Base-by-base conservation (phyloP, 2,113 vertebrate genomes). In the Protobothrops flavoviridis region DNA sequence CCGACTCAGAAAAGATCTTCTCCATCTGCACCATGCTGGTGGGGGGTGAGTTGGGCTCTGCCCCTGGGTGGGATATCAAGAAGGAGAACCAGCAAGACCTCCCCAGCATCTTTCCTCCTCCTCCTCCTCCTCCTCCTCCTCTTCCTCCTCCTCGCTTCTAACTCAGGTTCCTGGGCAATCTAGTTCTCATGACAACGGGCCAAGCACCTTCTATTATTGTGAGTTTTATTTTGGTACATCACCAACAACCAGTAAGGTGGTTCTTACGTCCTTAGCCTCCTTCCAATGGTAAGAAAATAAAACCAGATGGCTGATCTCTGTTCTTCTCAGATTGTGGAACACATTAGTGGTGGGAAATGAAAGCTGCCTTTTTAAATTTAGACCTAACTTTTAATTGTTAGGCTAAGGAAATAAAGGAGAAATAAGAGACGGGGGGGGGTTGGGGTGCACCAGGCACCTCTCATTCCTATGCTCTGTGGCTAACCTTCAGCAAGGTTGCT, bases 21-120 rank as follows among this genome's bases (percentile, higher is more conserved):
- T 98, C 97, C 94, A 97, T 98, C 92, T 98, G 97, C 91, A 97
- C 97, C 95, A 98, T 98, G 97, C 95, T 98, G 43, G 96, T 98
- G 20, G 97, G 97, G 39, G 97, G 97, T 98, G 95, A 96, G 97
- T 88, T 81, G 13, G 39, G 33, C 85, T 39, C 26, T 24, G 0
- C 48, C 43, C 26, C 21, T 8, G 2, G 69, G 90, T 33, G n/a
- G 74, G 74, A 81, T 81, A 43, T 43, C 74, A 21, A 81, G 23
- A 12, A 17, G 13, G 43, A 29, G 39, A 12, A 4, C 2, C 3
- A 15, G 15, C 2, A 11, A 33, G 69, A 55, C 13, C 17, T 45
- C 57, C 13, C 6, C n/a, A 64, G 50, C 6, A 11, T 48, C 45
- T 13, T 13, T 20, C 48, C 0, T 8, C 29, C 12, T 9, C 24